Evolutionary conservation across 2,797 vertebrate species (phyloP).

Genomic region (Vipera latastei): DNA sequence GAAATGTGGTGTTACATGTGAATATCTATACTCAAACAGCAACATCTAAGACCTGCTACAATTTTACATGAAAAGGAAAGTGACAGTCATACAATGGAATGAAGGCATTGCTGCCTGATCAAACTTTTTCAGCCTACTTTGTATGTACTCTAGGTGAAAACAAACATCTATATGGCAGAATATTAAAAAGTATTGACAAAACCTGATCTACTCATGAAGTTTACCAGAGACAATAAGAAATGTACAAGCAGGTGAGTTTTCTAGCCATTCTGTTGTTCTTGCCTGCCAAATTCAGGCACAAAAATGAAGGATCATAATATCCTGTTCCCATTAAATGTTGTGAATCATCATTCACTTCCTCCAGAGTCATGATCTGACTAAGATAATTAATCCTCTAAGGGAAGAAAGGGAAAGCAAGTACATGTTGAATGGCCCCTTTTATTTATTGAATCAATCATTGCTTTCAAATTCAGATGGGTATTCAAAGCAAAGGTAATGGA

Average conservation of each 20-base stretch:
- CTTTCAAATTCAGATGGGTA: neutral
- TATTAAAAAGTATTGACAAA: neutral
- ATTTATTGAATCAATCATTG: neutral
- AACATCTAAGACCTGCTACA: conserved; percentile 43
- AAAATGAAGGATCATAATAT: neutral
- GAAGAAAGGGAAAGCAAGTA: neutral
- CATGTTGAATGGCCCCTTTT: conserved; percentile 14
- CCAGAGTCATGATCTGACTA: neutral
- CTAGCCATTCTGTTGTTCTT: neutral
- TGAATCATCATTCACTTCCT: neutral
- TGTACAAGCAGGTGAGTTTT: conserved; percentile 26
- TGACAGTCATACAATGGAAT: neutral
- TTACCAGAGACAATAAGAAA: conserved; percentile 55
- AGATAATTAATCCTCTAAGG: conserved; percentile 5
- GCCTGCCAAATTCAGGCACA: neutral
- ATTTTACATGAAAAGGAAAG: conserved; percentile 41
- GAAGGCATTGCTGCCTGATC: conserved; percentile 45
- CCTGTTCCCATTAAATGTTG: conserved; percentile 7
- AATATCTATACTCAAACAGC: conserved; percentile 45
- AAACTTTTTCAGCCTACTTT: conserved; percentile 50
- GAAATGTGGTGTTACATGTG: conserved; percentile 9
- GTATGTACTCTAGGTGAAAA: conserved; percentile 40
- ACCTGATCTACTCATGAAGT: conserved; percentile 41
- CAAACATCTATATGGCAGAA: conserved; percentile 12
- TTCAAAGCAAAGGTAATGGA: conserved; percentile 21